These are phyloP conservation scores for Dicroscelio sp. DNA, from an alignment of 2,888 invertebrate genomes.

Conservation along the genomic window DNA sequence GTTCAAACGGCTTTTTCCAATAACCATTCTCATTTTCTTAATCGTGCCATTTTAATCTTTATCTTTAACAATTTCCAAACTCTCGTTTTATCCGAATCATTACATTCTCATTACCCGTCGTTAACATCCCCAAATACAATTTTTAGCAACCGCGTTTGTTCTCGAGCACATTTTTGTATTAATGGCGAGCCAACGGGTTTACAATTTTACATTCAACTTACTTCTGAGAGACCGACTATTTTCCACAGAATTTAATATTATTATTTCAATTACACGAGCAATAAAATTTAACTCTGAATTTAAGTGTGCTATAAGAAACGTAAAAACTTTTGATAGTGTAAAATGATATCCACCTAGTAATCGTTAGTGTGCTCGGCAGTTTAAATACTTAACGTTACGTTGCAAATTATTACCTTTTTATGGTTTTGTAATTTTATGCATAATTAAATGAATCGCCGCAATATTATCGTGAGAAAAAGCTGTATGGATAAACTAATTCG, in stretches of 20 bases:
- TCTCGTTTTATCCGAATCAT: conserved; percentile 69
- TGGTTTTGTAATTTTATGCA: conserved; percentile 29
- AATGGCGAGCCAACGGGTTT: background rate
- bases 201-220: conserved; percentile 14
- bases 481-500: background rate
- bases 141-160: conserved; percentile 43
- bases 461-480: background rate
- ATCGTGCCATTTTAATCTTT: conserved; percentile 53
- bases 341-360: conserved; percentile 29
- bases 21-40: conserved; percentile 63
- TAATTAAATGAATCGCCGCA: background rate
- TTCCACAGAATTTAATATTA: conserved; percentile 26
- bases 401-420: conserved; percentile 4
- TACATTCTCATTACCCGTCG: conserved; percentile 65
- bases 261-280: conserved; percentile 48
- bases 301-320: conserved; percentile 35
- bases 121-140: conserved; percentile 51
- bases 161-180: conserved; percentile 14
- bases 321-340: conserved; percentile 22
- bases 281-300: conserved; percentile 7
- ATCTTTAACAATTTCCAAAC: conserved; percentile 66
- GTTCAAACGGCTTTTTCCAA: conserved; percentile 44
- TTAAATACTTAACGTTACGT: conserved; percentile 17
- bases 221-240: background rate
- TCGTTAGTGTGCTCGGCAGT: background rate